These are phyloP conservation scores for Tridacna crocea DNA, from an alignment of 2,888 invertebrate genomes.

Conservation along the genomic window DNA sequence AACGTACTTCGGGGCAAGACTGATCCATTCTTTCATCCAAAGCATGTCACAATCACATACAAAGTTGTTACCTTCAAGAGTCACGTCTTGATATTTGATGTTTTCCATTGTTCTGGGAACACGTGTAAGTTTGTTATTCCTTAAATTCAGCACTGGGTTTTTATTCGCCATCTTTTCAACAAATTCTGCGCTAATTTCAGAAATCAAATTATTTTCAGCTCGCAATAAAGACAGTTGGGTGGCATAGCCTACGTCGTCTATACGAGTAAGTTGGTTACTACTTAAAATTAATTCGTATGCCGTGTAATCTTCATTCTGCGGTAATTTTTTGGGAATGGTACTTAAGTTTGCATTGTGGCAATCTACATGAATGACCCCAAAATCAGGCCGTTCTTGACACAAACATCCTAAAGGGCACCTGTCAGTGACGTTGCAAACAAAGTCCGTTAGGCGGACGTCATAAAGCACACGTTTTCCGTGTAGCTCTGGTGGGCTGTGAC, in stretches of 20 bases:
- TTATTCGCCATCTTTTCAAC: conserved; percentile 41
- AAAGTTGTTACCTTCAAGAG: conserved; percentile 44
- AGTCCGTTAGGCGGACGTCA: conserved; percentile 40
- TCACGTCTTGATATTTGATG: conserved; percentile 42
- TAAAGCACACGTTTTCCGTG: conserved; percentile 43
- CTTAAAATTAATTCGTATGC: conserved; percentile 46
- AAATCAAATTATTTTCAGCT: conserved; percentile 46
- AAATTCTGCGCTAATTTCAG: conserved; percentile 28
- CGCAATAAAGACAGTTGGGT: conserved; percentile 29
- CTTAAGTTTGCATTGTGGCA: conserved; percentile 43
- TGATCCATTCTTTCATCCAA: conserved; percentile 65
- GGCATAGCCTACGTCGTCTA: conserved; percentile 45
- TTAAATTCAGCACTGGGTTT: conserved; percentile 9
- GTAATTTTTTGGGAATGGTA: conserved; percentile 40
- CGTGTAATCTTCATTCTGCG: conserved; percentile 28
- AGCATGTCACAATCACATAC: conserved; percentile 58
- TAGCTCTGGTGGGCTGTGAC: conserved; percentile 55
- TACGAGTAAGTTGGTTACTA: conserved; percentile 44
- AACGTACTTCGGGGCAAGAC: conserved; percentile 39
- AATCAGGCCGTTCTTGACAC: conserved; percentile 58
- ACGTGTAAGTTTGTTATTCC: conserved; percentile 46
- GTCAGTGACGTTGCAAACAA: conserved; percentile 57
- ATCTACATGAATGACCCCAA: conserved; percentile 46
- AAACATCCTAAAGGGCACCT: conserved; percentile 56
- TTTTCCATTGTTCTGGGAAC: conserved; percentile 55